A percentile compares a stretch with the other conserved stretches of the same genome.
phyloP scores from a whole-genome alignment of 2,888 invertebrate species.

The Meandrusa payeni region DNA sequence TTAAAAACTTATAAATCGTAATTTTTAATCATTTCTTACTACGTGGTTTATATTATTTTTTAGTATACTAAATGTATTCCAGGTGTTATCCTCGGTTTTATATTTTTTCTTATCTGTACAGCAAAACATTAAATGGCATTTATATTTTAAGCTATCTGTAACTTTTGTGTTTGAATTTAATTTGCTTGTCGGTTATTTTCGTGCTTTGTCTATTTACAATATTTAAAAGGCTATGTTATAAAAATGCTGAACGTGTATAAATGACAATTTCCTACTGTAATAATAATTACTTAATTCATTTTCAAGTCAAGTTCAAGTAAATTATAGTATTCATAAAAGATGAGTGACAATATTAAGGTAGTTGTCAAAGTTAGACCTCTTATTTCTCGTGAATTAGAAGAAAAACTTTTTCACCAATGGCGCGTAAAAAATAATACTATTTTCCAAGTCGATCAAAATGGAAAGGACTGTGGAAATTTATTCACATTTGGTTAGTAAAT shows the following conservation, averaged over 20 bases:
- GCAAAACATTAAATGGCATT: too few species aligned
- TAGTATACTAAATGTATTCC: too few species aligned
- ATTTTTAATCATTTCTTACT: too few species aligned
- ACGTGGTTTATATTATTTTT: too few species aligned
- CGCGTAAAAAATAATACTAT: conserved; percentile 81
- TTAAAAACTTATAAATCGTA: too few species aligned
- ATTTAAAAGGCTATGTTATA: conserved; percentile 6
- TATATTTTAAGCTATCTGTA: too few species aligned
- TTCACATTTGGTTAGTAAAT: conserved; percentile 64
- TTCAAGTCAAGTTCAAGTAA: conserved; percentile 29
- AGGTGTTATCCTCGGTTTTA: too few species aligned
- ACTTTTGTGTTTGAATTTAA: conserved; percentile 41
- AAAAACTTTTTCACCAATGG: conserved; percentile 82
- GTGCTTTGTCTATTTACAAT: conserved; percentile 23
- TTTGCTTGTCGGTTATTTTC: conserved; percentile 36
- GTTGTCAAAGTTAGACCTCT: conserved; percentile 87
- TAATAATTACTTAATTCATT: conserved; percentile 4
- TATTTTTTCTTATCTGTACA: too few species aligned
- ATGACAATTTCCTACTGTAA: conserved; percentile 24
- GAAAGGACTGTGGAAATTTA: conserved; percentile 46
- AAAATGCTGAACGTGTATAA: conserved; percentile 23
- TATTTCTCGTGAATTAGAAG: conserved; percentile 82
- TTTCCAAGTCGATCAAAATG: conserved; percentile 78
- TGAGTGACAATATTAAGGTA: conserved; percentile 87
- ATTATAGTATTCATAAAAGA: conserved; percentile 46